Percentiles rank a stretch among this genome's conserved stretches.
Evolutionary conservation across 1,140 invertebrate genomes (phyloP).

Genomic region (Laodelphax striatellus): DNA sequence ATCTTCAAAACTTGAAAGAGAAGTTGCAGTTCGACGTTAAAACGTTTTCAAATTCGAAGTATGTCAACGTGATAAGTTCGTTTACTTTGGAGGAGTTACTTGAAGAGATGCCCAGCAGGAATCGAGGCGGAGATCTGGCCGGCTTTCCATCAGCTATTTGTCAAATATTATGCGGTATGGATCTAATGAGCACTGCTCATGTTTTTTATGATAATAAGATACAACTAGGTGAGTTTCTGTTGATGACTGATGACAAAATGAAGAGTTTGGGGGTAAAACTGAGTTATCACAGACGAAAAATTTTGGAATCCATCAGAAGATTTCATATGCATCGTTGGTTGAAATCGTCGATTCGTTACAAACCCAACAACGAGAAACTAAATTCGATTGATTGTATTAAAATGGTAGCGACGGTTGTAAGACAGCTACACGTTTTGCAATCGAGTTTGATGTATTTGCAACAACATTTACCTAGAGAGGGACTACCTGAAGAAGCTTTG

Average conservation of each 20-base stretch:
- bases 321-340: conserved; percentile 15
- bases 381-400: conserved; percentile 1
- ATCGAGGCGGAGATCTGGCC: conserved; percentile 15
- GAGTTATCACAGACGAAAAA: conserved; percentile 10
- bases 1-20: conserved; percentile 24
- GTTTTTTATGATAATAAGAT: conserved; percentile 30
- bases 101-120: conserved; percentile 28
- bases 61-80: conserved; percentile 22
- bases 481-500: conserved; percentile 1
- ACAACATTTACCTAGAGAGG: not conserved
- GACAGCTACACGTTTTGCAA: conserved; percentile 12
- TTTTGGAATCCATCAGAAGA: conserved; percentile 9
- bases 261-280: conserved; percentile 12
- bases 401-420: conserved; percentile 7
- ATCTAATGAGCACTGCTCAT: conserved; percentile 27
- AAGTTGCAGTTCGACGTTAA: conserved; percentile 10
- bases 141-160: conserved; percentile 34
- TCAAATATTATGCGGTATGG: conserved; percentile 29
- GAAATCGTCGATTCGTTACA: conserved; percentile 4
- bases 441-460: conserved; percentile 5
- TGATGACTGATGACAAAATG: conserved; percentile 20
- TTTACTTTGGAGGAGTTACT: conserved; percentile 27
- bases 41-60: not conserved
- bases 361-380: not conserved
- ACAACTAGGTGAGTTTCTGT: conserved; percentile 32